Conservation (phyloP, 2,888 invertebrate species). For the Drosophila yooni region DNA sequence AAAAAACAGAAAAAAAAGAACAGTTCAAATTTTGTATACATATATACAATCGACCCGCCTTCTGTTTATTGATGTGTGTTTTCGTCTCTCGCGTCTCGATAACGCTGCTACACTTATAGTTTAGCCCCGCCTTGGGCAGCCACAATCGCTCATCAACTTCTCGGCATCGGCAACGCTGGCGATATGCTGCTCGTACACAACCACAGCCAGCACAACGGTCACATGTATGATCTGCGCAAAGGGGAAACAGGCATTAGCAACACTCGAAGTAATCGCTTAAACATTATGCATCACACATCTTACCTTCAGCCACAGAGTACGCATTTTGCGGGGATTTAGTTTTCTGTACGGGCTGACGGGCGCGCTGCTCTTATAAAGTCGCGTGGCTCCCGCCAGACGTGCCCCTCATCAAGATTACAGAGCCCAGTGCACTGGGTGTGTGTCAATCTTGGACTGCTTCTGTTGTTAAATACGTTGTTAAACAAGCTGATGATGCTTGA, state of each 20-base stretch:
- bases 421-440: slow-evolving; percentile 5
- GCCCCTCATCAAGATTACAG: slow-evolving; percentile 65
- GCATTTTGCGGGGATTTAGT: slow-evolving; percentile 54
- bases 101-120: not conserved
- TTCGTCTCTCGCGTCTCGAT: slow-evolving; percentile 11
- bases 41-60: slow-evolving; percentile 47
- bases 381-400: slow-evolving; percentile 62
- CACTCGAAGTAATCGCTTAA: not conserved
- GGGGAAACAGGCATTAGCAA: slow-evolving; percentile 8
- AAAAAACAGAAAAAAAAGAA: not conserved
- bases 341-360: slow-evolving; percentile 39
- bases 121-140: slow-evolving; percentile 61
- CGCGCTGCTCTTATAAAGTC: slow-evolving; percentile 68
- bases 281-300: slow-evolving; percentile 13
- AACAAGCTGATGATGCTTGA: slow-evolving; percentile 47
- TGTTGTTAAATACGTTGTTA: slow-evolving; percentile 56
- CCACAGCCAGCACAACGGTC: slow-evolving; percentile 47
- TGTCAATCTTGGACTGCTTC: slow-evolving; percentile 48
- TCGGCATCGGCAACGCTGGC: slow-evolving; percentile 21
- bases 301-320: slow-evolving; percentile 59
- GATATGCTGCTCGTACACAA: slow-evolving; percentile 41
- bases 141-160: slow-evolving; percentile 52
- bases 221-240: slow-evolving; percentile 55
- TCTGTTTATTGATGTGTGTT: slow-evolving; percentile 63
- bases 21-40: slow-evolving; percentile 59